Conservation (phyloP, 2,113 vertebrate species). For the Ammodytes dubius region DNA sequence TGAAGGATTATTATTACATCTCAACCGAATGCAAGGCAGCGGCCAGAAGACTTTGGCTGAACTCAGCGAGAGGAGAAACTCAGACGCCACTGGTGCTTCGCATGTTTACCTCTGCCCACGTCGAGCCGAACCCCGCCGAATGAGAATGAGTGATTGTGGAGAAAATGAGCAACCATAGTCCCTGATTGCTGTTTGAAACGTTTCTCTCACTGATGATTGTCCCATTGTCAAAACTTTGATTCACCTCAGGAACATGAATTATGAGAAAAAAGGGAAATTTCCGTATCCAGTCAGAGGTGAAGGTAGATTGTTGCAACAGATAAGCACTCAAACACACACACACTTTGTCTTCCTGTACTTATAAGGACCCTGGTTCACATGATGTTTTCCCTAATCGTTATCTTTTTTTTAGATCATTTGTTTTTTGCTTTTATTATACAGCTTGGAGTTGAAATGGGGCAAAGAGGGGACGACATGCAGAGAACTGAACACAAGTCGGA, state of each 20-base stretch:
- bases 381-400: not conserved
- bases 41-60: not conserved
- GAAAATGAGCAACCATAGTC: constrained; percentile 18
- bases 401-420: too few relatives aligned
- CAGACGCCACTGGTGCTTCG: too few relatives aligned
- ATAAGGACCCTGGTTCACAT: not conserved
- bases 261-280: not conserved
- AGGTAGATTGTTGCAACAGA: not conserved
- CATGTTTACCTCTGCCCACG: not conserved
- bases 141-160: constrained; percentile 44
- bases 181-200: constrained; percentile 49
- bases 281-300: not conserved
- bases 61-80: not conserved
- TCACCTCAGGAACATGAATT: not conserved
- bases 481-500: too few relatives aligned
- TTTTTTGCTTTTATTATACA: too few relatives aligned
- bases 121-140: not conserved
- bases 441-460: too few relatives aligned
- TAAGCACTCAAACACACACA: not conserved
- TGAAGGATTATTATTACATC: constrained; percentile 54
- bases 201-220: constrained; percentile 46
- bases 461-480: too few relatives aligned
- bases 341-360: not conserved
- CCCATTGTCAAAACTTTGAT: constrained; percentile 42
- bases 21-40: not conserved